Evolutionary conservation across 2,797 vertebrate species (phyloP).

Genomic region (Microchirus variegatus): DNA sequence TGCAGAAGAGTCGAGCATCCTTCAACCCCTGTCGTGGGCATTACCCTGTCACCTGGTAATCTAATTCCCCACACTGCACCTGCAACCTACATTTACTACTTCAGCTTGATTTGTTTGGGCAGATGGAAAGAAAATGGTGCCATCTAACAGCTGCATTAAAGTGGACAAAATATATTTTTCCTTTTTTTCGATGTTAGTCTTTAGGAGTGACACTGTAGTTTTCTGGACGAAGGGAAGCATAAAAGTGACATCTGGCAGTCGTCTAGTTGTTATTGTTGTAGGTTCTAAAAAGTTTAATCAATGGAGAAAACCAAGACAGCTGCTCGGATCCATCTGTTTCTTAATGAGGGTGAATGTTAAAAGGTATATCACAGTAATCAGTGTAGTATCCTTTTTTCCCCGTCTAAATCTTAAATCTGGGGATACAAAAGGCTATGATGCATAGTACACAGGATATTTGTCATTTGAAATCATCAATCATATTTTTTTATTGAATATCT

Average conservation of each 20-base stretch:
- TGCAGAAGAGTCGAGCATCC: conserved; percentile 27
- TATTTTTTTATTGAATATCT: no score
- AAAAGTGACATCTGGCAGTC: conserved; percentile 7
- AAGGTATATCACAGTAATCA: no score
- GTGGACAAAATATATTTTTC: background rate
- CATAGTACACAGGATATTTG: no score
- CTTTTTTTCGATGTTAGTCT: background rate
- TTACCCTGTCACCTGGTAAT: conserved; percentile 35
- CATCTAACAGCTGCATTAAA: conserved; percentile 4
- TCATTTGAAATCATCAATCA: no score
- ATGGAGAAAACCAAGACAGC: no score
- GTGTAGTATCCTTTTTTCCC: no score
- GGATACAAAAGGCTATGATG: no score
- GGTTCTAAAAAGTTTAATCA: background rate
- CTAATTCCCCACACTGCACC: conserved; percentile 15
- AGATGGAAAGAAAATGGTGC: background rate
- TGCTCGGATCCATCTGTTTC: no score
- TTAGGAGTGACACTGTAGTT: background rate
- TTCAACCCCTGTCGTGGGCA: conserved; percentile 32
- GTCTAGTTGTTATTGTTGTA: background rate
- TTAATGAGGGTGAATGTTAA: no score
- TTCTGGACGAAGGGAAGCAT: background rate
- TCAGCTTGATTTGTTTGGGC: background rate
- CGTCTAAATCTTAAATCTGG: no score
- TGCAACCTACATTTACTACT: background rate